Conservation (phyloP, 2,888 invertebrate genomes). For the Drosophila atripex region DNA sequence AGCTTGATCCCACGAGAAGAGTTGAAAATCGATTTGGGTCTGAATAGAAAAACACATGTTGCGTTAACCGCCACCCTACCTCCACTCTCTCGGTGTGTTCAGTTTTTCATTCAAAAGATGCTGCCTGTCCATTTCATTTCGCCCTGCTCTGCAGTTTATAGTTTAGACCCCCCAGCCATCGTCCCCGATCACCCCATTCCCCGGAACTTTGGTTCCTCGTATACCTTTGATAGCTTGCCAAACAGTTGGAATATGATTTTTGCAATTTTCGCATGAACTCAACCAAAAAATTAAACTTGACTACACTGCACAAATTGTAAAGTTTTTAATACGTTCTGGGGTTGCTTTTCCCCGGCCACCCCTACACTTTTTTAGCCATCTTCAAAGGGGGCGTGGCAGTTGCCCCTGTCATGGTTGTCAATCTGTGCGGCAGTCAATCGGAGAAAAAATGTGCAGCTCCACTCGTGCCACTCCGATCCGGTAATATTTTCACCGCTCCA, state of each 20-base stretch:
- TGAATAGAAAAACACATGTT: conserved; percentile 51
- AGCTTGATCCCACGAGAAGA: conserved; percentile 33
- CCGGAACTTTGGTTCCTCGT: background rate
- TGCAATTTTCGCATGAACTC: conserved; percentile 80
- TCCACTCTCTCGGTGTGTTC: background rate
- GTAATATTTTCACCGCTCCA: conserved; percentile 16
- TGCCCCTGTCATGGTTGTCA: conserved; percentile 68
- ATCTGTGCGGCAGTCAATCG: conserved; percentile 65
- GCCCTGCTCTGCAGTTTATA: conserved; percentile 56
- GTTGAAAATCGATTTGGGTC: conserved; percentile 23
- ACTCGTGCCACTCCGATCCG: conserved; percentile 19
- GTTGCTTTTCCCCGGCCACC: conserved; percentile 14
- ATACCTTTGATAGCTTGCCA: conserved; percentile 77
- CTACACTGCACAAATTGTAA: conserved; percentile 75
- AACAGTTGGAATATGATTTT: conserved; percentile 79
- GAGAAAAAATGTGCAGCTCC: conserved; percentile 27
- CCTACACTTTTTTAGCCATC: background rate
- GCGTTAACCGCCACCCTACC: conserved; percentile 15
- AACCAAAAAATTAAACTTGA: conserved; percentile 80
- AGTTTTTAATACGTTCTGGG: conserved; percentile 76
- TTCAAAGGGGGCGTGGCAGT: conserved; percentile 34
- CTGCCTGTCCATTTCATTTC: conserved; percentile 48
- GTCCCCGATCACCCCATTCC: background rate
- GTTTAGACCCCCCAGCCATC: conserved; percentile 25
- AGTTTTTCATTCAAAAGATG: conserved; percentile 37